Percentiles rank a stretch among this genome's conserved stretches.
Conservation (phyloP, 1,140 invertebrate genomes). For the Euwallacea similis region DNA sequence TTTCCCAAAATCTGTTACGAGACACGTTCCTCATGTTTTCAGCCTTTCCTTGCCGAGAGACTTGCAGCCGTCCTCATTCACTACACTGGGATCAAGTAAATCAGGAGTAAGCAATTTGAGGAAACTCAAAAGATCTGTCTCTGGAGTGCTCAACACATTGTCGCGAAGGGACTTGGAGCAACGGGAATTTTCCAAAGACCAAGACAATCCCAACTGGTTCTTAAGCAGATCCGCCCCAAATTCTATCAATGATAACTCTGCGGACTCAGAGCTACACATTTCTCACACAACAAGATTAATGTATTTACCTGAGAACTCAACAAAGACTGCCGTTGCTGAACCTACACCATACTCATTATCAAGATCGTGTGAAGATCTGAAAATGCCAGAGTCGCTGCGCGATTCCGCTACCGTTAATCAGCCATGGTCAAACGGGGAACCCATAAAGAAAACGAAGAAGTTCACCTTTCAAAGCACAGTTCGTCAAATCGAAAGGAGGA, state of each 20-base stretch:
- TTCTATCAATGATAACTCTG: conserved; percentile 64
- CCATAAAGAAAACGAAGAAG: conserved; percentile 59
- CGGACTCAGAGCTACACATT: conserved; percentile 42
- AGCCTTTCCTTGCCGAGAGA: conserved; percentile 71
- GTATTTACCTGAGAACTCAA: conserved; percentile 69
- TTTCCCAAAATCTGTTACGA: conserved; percentile 24
- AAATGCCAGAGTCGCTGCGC: conserved; percentile 41
- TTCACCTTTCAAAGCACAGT: conserved; percentile 84
- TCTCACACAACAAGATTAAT: conserved; percentile 63
- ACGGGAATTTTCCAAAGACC: conserved; percentile 53
- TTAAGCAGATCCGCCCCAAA: conserved; percentile 77
- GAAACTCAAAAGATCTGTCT: conserved; percentile 69
- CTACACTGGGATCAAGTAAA: conserved; percentile 41
- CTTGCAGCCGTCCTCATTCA: conserved; percentile 55
- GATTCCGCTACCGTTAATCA: conserved; percentile 43
- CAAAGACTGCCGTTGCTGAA: conserved; percentile 10
- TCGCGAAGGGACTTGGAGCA: conserved; percentile 40
- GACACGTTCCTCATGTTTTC: conserved; percentile 65
- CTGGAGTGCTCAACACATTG: conserved; percentile 62
- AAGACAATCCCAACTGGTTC: conserved; percentile 68
- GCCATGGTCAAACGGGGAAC: conserved; percentile 26
- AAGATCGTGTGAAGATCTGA: conserved; percentile 56
- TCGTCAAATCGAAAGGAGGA: conserved; percentile 71
- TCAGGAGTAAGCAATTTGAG: conserved; percentile 66
- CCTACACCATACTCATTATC: conserved; percentile 38